Base-by-base conservation (phyloP, 2,888 invertebrate species). In the Orchesella flavescens region DNA sequence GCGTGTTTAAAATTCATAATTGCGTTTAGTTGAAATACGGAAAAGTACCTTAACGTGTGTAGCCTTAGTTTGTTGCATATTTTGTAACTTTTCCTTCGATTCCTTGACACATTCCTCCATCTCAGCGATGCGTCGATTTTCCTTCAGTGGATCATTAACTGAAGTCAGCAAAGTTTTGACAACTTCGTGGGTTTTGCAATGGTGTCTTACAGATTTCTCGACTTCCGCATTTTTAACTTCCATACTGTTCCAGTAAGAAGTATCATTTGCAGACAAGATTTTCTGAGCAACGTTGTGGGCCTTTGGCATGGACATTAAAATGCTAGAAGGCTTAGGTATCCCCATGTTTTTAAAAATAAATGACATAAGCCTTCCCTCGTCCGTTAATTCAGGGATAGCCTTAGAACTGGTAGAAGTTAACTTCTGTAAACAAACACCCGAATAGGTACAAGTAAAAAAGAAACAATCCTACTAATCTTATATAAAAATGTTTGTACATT, bases 281-380 rank as follows among this genome's bases (percentile, higher is more conserved):
- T 73, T 80, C 12, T 53, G 9, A 13, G 43, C 66, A n/a, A 57
- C 13, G 5, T 19, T 12, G 1, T 43, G 21, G 13, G n/a, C 43
- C n/a, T 44, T 73, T 4, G 72, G 21, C 5, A 53, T 13, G 1
- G 55, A 44, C 10, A 5, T 7, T 9, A 79, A 21, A 10, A 55
- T 44, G 0, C 53, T 65, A 10, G 9, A 7, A 0, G 55, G 15
- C n/a, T 63, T n/a, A 0, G 57, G 1, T 1, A 72, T 63, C 7
- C 73, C 79, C 21, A 49, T 65, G 7, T 72, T 12, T 13, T n/a
- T 19, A 15, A 72, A 17, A 0, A 80, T 3, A 17, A 19, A 53
- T 10, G 46, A 59, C 7, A 80, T n/a, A 46, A 80, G 24, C 21
- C 65, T 19, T 5, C 79, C 79, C 23, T 80, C 79, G 10, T 24